These are phyloP conservation scores for Meandrina meandrites DNA, from an alignment of 92 coral and sea anemone species.

Conservation along the genomic window DNA sequence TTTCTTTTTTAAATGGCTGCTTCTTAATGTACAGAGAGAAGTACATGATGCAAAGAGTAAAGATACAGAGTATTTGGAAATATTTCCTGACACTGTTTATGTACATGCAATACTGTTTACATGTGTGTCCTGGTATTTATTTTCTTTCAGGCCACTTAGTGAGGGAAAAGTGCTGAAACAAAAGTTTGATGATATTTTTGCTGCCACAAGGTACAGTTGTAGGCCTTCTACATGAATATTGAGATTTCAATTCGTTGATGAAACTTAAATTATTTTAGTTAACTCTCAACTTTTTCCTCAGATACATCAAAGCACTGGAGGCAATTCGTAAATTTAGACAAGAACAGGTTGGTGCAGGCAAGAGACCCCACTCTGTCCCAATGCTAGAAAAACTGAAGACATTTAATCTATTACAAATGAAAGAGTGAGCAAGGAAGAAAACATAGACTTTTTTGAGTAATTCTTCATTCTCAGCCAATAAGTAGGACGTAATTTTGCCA, in stretches of 20 bases:
- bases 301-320: slow-evolving; percentile 96
- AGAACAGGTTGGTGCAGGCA: slow-evolving; percentile 66
- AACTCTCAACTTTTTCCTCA: slow-evolving; percentile 12
- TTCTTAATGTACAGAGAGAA: too few relatives aligned
- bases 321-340: slow-evolving; percentile 83
- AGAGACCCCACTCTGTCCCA: too few relatives aligned
- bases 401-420: too few relatives aligned
- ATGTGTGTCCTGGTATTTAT: background rate
- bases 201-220: slow-evolving; percentile 99
- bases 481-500: too few relatives aligned
- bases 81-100: too few relatives aligned
- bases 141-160: slow-evolving; percentile 88
- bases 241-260: too few relatives aligned
- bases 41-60: too few relatives aligned
- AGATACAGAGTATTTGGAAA: too few relatives aligned
- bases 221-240: background rate
- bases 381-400: background rate
- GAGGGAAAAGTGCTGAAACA: slow-evolving; percentile 93
- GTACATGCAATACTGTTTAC: too few relatives aligned
- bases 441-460: too few relatives aligned
- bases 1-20: too few relatives aligned
- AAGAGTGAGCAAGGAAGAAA: background rate
- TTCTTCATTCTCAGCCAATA: too few relatives aligned
- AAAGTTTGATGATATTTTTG: slow-evolving; percentile 98
- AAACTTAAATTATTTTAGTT: background rate